phyloP scores from a whole-genome alignment of 2,797 vertebrate species.

The Liasis olivaceus region DNA sequence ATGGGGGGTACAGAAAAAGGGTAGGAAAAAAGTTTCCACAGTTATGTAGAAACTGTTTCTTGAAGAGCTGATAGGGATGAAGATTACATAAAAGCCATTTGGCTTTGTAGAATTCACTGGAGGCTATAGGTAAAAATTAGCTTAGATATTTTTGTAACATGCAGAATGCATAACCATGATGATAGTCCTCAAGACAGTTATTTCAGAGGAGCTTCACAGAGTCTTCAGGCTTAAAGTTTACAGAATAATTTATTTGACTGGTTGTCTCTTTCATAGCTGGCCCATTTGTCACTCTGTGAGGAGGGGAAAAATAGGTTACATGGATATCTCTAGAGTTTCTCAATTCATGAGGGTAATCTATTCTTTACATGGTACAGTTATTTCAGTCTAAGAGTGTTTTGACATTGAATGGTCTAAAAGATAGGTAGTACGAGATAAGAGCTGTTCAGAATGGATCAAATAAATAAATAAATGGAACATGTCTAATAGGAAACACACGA shows the following conservation, averaged over 20 bases:
- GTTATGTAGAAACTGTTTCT: neutral
- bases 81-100: neutral
- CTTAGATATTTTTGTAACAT: neutral
- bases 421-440: neutral
- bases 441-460: neutral
- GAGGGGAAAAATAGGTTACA: neutral
- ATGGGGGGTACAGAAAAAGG: neutral
- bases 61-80: neutral
- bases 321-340: neutral
- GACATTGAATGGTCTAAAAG: neutral
- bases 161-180: neutral
- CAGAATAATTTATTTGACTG: neutral
- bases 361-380: neutral
- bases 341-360: neutral
- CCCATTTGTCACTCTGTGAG: constrained; percentile 8
- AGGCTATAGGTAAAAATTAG: neutral
- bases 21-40: neutral
- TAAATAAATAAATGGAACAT: neutral
- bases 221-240: neutral
- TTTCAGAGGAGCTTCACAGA: neutral
- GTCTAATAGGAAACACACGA: neutral
- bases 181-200: neutral
- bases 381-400: neutral
- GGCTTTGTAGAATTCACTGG: neutral
- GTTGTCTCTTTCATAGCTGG: neutral